Base-by-base conservation (phyloP, 2,888 invertebrate genomes). In the Meteorus colon region DNA sequence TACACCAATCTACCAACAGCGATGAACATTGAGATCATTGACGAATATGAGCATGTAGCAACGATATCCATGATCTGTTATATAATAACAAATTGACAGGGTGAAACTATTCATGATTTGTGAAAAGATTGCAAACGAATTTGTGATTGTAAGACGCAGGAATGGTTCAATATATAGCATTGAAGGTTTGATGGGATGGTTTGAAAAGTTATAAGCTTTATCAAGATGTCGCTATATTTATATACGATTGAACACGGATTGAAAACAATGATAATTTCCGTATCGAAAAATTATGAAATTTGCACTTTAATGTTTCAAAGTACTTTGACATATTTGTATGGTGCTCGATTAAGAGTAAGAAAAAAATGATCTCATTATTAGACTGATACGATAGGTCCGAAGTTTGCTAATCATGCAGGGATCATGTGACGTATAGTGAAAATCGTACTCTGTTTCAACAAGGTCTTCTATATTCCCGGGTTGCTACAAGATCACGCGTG, bases 401-500 rank as follows among this genome's bases (percentile, higher is more conserved):
- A 62, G 31, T 62, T 65, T 65, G 34, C n/a, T 41, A 41, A 65
- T 34, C 65, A 41, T 65, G 65, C 37, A 10, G n/a, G 65, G 16
- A 29, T 14, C 27, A 65, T 65, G 65, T 37, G 37, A 41, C 24
- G 65, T 34, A 65, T 41, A 65, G 16, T 19, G 16, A 65, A 37
- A 34, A 65, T 19, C 65, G 65, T 34, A 63, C 55, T 55, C 19
- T 24, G n/a, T 48, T 63, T 63, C n/a, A 34, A 34, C 65, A 65
- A 65, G 65, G 65, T 65, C 65, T 65, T 65, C 65, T 65, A 41
- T 65, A 65, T 65, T 65, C 37, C 65, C 41, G 31, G 37, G 37
- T 65, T 65, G 65, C 65, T 65, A 65, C 48, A 31, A 72, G 73
- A 76, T 66, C 74, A 73, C 63, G 73, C 59, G 78, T 65, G 59